Percentiles rank a stretch among this genome's conserved stretches.
Conservation (phyloP, 1,140 invertebrate species). For the Tenebrio molitor region DNA sequence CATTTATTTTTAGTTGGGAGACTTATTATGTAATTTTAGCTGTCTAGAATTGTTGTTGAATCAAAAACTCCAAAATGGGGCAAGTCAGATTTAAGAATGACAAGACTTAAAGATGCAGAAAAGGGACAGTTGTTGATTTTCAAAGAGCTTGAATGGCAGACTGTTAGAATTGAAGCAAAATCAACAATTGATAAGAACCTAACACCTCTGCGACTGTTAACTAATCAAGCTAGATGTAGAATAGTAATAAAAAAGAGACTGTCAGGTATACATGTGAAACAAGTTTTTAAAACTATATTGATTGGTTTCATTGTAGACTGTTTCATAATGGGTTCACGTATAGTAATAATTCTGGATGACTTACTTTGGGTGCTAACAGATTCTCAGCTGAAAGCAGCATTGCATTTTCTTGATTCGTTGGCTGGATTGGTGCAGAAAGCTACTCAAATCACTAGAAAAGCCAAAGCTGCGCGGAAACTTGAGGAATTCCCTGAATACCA, state of each 20-base stretch:
- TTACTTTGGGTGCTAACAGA: conserved; percentile 98
- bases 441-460: conserved; percentile 84
- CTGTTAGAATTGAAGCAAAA: conserved; percentile 92
- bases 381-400: conserved; percentile 94
- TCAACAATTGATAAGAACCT: conserved; percentile 84
- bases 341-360: conserved; percentile 95
- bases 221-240: conserved; percentile 94
- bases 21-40: conserved; percentile 69
- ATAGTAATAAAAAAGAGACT: conserved; percentile 97
- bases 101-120: conserved; percentile 90
- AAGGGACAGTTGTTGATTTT: conserved; percentile 94
- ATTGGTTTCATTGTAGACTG: conserved; percentile 87
- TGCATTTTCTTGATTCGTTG: conserved; percentile 94
- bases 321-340: conserved; percentile 90
- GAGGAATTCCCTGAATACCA: conserved; percentile 87
- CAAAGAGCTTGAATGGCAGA: conserved; percentile 98
- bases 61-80: conserved; percentile 93
- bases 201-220: conserved; percentile 92
- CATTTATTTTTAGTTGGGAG: neutral
- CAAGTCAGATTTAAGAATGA: conserved; percentile 85
- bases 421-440: conserved; percentile 88
- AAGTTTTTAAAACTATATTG: neutral
- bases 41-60: conserved; percentile 92
- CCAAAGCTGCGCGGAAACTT: conserved; percentile 91
- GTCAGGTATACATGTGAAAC: conserved; percentile 74